phyloP scores from a whole-genome alignment of 1,140 invertebrate genomes.

The Papilio helenus region DNA sequence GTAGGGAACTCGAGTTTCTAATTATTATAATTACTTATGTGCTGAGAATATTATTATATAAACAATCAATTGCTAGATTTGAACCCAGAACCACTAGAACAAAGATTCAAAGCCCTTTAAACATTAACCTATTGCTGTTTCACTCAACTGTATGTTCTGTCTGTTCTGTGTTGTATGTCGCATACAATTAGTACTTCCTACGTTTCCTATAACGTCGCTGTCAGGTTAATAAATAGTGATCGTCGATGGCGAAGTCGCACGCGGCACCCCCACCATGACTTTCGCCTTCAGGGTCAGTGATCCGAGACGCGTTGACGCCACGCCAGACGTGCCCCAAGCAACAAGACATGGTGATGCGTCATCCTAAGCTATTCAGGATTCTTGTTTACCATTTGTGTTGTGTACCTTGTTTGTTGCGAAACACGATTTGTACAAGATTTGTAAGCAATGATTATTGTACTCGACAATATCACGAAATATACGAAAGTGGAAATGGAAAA shows the following conservation, averaged over 20 bases:
- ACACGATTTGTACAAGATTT: neutral
- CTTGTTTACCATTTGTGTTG: neutral
- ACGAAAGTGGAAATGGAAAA: too few species aligned
- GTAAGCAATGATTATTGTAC: neutral
- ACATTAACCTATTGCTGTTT: neutral
- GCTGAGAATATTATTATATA: too few species aligned
- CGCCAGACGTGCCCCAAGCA: conserved; percentile 8
- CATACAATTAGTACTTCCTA: neutral
- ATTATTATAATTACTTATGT: neutral
- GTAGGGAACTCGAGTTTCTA: neutral
- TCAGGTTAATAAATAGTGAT: neutral
- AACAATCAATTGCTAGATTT: too few species aligned
- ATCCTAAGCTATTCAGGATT: neutral
- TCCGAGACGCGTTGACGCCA: conserved; percentile 5
- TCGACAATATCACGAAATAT: neutral
- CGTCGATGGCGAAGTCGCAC: neutral
- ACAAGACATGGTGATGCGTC: neutral
- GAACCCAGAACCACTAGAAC: too few species aligned
- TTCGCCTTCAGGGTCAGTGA: conserved; percentile 21
- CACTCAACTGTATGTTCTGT: neutral
- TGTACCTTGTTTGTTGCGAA: neutral
- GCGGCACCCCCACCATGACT: conserved; percentile 4
- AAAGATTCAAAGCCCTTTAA: too few species aligned
- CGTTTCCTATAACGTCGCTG: neutral
- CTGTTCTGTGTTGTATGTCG: neutral